phyloP scores from a whole-genome alignment of 2,113 vertebrate genomes.

The Glareola pratincola region DNA sequence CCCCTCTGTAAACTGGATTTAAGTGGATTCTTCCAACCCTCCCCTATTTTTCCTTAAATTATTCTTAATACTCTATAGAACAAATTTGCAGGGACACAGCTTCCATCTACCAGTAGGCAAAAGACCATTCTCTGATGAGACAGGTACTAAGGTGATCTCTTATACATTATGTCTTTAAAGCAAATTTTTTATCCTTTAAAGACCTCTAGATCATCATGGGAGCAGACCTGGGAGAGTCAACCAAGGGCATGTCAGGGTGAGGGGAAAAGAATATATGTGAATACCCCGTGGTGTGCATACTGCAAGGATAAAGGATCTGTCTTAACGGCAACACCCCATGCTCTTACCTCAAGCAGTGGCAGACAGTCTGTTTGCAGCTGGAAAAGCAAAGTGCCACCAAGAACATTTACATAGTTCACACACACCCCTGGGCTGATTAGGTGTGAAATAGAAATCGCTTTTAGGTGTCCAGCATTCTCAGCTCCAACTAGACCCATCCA shows the following conservation, averaged over 20 bases:
- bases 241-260: not conserved
- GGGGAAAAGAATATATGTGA: not conserved
- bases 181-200: not conserved
- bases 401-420: not conserved
- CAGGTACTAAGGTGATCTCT: not conserved
- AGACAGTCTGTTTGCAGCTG: not conserved
- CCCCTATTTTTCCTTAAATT: not conserved
- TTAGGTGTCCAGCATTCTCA: not conserved
- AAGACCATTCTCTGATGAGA: not conserved
- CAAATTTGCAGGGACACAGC: not conserved
- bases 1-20: not conserved
- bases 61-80: not conserved
- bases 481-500: not conserved
- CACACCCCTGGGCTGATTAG: not conserved
- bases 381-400: not conserved
- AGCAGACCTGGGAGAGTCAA: not conserved
- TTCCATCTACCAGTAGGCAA: not conserved
- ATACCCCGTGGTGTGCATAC: not conserved
- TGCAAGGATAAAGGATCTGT: not conserved
- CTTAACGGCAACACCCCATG: not conserved
- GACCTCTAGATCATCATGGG: not conserved
- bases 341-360: not conserved
- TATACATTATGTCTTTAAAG: not conserved
- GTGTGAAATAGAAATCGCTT: slow-evolving; percentile 31
- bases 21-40: rapidly evolving